These are phyloP conservation scores for Cliona cf. orientalis DNA, from an alignment of 37 sponge, comb jelly and placozoan species.

Conservation along the genomic window DNA sequence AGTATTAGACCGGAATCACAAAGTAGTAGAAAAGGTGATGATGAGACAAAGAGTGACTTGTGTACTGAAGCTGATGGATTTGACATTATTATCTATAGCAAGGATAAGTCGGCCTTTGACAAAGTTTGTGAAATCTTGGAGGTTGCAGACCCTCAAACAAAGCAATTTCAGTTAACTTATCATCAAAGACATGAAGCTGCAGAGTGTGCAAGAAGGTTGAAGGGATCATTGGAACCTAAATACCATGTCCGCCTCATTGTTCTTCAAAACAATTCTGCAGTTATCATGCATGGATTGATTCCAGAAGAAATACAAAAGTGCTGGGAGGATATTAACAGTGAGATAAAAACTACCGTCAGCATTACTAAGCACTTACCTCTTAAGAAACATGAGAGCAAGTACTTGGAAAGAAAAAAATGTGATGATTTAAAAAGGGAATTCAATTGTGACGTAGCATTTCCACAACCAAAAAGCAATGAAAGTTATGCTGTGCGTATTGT, in stretches of 20 bases:
- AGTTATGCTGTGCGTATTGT: constrained; percentile 23
- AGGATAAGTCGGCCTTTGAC: constrained; percentile 10
- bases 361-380: constrained; percentile 25
- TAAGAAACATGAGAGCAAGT: background rate
- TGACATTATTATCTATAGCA: constrained; percentile 37
- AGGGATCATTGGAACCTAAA: constrained; percentile 5
- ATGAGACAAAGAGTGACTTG: background rate
- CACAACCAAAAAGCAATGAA: background rate
- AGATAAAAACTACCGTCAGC: constrained; percentile 1
- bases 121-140: constrained; percentile 3
- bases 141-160: constrained; percentile 8
- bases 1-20: background rate
- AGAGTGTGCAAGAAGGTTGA: background rate
- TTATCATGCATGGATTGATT: constrained; percentile 42
- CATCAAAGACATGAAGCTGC: background rate
- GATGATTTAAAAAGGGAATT: constrained; percentile 23
- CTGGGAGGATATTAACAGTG: constrained; percentile 19
- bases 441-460: background rate
- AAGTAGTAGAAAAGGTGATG: background rate
- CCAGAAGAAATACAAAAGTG: constrained; percentile 36
- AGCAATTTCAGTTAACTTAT: background rate
- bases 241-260: constrained; percentile 39
- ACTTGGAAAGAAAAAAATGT: constrained; percentile 5
- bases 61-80: background rate
- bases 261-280: background rate